These are phyloP conservation scores for Rhinoraja longicauda DNA, from an alignment of 2,797 vertebrate genomes.

Conservation along the genomic window DNA sequence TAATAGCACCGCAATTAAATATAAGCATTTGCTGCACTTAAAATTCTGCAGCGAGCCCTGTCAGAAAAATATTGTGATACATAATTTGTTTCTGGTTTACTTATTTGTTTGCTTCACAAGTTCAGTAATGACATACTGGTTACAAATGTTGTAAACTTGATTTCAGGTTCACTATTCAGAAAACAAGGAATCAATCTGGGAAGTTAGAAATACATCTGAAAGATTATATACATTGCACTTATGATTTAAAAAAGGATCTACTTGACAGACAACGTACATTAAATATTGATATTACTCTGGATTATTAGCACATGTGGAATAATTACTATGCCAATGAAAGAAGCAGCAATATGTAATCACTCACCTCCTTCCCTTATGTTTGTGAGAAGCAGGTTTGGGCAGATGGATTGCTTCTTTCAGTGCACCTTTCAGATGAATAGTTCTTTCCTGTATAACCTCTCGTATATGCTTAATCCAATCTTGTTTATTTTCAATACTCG, in stretches of 20 bases:
- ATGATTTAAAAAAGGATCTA: constrained; percentile 9
- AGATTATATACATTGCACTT: not conserved
- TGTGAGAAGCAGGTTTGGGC: constrained; percentile 82
- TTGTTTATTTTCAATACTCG: constrained; percentile 97
- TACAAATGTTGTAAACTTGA: not conserved
- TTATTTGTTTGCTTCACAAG: too few species aligned
- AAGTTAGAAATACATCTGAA: not conserved
- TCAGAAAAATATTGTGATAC: not conserved
- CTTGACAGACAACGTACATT: not conserved
- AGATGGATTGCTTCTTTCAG: constrained; percentile 97
- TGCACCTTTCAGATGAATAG: constrained; percentile 91
- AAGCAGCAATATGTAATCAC: constrained; percentile 13
- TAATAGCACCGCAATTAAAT: not conserved
- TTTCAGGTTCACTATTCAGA: not conserved
- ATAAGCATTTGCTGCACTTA: not conserved
- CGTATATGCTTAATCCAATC: constrained; percentile 99
- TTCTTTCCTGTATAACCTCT: constrained; percentile 95
- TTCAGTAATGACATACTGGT: too few species aligned
- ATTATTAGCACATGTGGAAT: not conserved
- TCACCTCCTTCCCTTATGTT: constrained; percentile 86
- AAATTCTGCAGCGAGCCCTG: not conserved
- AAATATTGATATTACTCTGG: constrained; percentile 34
- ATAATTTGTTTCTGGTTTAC: not conserved
- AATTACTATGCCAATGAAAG: not conserved
- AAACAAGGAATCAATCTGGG: not conserved